Evolutionary conservation across 2,113 vertebrate species (phyloP), one percentile per base, ranked within the genome.

Genomic region (Amazona vittata): DNA sequence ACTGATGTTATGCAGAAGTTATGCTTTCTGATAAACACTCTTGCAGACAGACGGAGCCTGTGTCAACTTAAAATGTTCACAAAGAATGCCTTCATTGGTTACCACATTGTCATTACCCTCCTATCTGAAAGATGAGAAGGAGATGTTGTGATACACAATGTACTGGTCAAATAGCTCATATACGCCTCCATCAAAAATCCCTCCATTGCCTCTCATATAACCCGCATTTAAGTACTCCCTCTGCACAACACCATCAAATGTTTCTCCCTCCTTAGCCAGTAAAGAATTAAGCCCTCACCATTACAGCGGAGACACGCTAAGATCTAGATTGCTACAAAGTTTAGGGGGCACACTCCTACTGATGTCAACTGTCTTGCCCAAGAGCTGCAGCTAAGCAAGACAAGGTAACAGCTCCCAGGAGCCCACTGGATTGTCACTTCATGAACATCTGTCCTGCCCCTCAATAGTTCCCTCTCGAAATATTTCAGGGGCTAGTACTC

Each of bases 21-120:
- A 4, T 25, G 39, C 60, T 50, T 46, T 70, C 73, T 50, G 80
- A 63, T 64, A 75, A 92, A 94, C 80, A 46, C 37, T 74, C 60
- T 5, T 55, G 76, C 69, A 86, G 80, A 50, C 80, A 88, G 71
- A 86, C 3, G 6, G 89, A 92, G 86, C 76, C 83, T 78, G 60
- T 43, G 83, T 59, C 80, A 46, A 50, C 31, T 46, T 60, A 37
- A 83, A 94, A 78, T 14, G 31, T 24, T 92, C 86, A 81, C 14
- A 12, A 85, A 76, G 75, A 83, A 70, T 0, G 12, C 21, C 35
- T 86, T 79, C 44, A 10, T 25, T 50, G n/a, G 33, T 74, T 65
- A 43, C 78, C 82, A 71, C 0, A 0, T 35, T 41, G 52, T 31
- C 70, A 74, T 71, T 67, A 18, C 41, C 39, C 53, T 74, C 71